A percentile compares a stretch with the other conserved stretches of the same genome.
phyloP scores from a whole-genome alignment of 2,888 invertebrate genomes.

The Netelia melanura region DNA sequence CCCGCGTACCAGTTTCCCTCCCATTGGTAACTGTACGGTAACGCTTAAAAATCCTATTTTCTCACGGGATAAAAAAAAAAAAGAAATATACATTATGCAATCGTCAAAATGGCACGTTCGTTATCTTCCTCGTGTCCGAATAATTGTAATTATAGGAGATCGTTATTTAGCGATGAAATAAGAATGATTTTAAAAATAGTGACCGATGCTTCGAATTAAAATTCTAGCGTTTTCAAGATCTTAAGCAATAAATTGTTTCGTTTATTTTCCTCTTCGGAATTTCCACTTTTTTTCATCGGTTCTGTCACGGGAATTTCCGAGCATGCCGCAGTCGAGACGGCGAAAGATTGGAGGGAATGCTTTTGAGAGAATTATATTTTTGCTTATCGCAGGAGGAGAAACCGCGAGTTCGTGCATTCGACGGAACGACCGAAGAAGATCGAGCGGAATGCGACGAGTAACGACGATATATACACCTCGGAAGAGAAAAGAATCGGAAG shows the following conservation, averaged over 20 bases:
- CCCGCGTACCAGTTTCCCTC: background rate
- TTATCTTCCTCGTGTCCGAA: too few relatives aligned
- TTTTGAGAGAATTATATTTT: background rate
- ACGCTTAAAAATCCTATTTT: background rate
- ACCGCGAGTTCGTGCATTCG: constrained; percentile 22
- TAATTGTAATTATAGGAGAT: too few relatives aligned
- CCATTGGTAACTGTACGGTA: background rate
- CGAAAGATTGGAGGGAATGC: background rate
- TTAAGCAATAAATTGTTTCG: background rate
- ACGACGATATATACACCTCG: background rate
- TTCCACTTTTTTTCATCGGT: background rate
- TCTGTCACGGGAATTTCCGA: constrained; percentile 7
- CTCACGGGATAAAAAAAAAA: too few relatives aligned
- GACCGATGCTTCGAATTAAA: too few relatives aligned
- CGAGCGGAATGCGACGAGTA: background rate
- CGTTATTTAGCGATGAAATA: too few relatives aligned
- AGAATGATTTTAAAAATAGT: too few relatives aligned
- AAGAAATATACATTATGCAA: too few relatives aligned
- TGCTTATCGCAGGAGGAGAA: constrained; percentile 14
- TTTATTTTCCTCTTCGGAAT: background rate
- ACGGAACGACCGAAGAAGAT: background rate
- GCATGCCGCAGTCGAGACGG: background rate
- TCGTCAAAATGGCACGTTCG: too few relatives aligned
- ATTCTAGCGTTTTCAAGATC: too few relatives aligned
- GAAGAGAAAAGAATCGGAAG: constrained; percentile 46